Evolutionary conservation across 2,797 vertebrate species (phyloP).

Genomic region (Gallinago nigripennis): DNA sequence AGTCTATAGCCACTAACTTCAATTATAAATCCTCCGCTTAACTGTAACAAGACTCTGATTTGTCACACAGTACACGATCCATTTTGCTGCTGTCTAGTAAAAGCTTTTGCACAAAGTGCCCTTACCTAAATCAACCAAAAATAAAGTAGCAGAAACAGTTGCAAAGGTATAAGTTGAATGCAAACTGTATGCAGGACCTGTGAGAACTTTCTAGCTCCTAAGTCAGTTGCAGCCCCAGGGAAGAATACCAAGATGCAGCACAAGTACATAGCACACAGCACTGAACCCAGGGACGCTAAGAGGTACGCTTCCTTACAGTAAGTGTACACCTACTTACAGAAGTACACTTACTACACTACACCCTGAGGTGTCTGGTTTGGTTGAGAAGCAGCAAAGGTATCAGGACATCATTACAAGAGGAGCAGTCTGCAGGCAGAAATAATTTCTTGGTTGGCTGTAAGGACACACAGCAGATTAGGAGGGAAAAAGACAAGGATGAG

Average conservation of each 20-base stretch:
- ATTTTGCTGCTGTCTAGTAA: not conserved
- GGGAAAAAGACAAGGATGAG: rapidly evolving
- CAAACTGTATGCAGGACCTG: not conserved
- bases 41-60: not conserved
- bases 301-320: not conserved
- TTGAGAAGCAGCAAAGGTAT: not conserved
- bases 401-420: rapidly evolving
- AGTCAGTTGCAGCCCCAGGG: not conserved
- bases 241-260: not conserved
- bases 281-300: not conserved
- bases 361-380: not conserved
- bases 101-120: not conserved
- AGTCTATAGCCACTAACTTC: not conserved
- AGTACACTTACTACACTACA: not conserved
- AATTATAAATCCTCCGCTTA: not conserved
- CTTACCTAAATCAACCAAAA: not conserved
- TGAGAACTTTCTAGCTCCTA: not conserved
- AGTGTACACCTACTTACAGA: too few species aligned
- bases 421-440: not conserved
- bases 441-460: not conserved
- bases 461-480: not conserved
- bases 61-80: not conserved
- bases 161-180: not conserved
- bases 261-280: not conserved
- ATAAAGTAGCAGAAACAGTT: not conserved